These are phyloP conservation scores for Bettongia penicillata DNA, from an alignment of 2,113 vertebrate genomes.

Conservation along the genomic window DNA sequence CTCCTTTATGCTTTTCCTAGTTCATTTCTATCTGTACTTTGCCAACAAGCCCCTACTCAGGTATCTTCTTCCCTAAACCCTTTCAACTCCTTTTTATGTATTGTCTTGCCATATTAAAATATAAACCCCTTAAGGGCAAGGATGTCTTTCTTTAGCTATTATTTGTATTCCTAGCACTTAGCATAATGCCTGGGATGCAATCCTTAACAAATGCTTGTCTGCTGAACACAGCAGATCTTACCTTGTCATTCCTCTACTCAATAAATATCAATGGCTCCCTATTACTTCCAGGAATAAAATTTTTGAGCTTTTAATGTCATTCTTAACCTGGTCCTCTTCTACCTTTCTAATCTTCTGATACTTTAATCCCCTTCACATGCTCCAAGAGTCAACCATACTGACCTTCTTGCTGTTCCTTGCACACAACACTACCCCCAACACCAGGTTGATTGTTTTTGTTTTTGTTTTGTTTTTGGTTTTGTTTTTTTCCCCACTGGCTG, in stretches of 20 bases:
- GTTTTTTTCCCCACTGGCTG: background rate
- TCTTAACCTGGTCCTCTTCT: background rate
- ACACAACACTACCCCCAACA: background rate
- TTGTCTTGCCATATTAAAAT: background rate
- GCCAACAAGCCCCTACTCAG: background rate
- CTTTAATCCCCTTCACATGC: background rate
- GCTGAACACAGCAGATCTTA: background rate
- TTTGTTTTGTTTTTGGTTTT: too few species aligned
- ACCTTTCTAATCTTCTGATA: background rate
- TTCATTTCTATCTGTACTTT: background rate
- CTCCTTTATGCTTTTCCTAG: background rate
- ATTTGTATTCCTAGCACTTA: background rate
- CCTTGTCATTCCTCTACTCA: background rate
- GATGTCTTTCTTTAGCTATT: background rate
- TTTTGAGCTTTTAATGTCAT: background rate
- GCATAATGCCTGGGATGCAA: background rate
- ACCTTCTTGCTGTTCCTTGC: background rate
- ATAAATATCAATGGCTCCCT: background rate
- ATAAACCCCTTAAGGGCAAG: background rate
- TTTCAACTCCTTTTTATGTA: background rate
- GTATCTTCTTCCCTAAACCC: background rate
- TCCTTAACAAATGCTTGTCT: background rate
- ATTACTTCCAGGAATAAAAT: background rate
- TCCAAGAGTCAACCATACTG: background rate
- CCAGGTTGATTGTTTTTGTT: too few species aligned